Conservation (phyloP, 1,140 invertebrate genomes). For the Drosophila watanabei region DNA sequence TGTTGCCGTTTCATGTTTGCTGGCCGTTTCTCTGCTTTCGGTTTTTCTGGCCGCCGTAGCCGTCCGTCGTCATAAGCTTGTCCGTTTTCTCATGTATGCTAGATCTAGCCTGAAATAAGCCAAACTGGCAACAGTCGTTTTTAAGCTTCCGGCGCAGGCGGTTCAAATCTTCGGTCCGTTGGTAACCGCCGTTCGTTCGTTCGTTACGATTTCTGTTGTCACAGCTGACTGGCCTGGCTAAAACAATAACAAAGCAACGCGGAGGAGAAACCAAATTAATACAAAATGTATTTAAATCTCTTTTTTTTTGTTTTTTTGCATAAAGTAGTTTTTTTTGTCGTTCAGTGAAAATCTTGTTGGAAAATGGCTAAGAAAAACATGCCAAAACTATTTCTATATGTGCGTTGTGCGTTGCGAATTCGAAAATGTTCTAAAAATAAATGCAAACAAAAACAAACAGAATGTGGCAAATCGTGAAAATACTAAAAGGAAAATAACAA, state of each 20-base stretch:
- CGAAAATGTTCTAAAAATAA: slow-evolving; percentile 81
- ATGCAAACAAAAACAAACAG: slow-evolving; percentile 73
- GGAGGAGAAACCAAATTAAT: neutral
- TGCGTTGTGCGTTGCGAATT: slow-evolving; percentile 69
- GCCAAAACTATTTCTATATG: slow-evolving; percentile 59
- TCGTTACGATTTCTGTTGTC: slow-evolving; percentile 38
- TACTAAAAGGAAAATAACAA: slow-evolving; percentile 45
- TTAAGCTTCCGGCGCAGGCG: slow-evolving; percentile 83
- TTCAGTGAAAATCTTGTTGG: slow-evolving; percentile 51
- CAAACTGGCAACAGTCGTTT: slow-evolving; percentile 14
- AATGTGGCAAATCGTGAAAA: slow-evolving; percentile 58
- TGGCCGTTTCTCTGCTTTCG: slow-evolving; percentile 24
- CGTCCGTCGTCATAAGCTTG: no score
- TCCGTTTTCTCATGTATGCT: no score
- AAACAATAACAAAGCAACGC: slow-evolving; percentile 14
- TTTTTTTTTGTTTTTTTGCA: slow-evolving; percentile 2
- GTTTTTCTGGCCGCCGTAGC: slow-evolving; percentile 37
- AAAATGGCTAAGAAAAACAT: slow-evolving; percentile 48
- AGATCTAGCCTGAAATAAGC: no score
- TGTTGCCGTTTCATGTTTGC: slow-evolving; percentile 18
- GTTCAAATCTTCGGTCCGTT: slow-evolving; percentile 54
- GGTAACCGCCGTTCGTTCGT: slow-evolving; percentile 41
- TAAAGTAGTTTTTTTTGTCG: slow-evolving; percentile 18
- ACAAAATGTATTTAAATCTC: neutral
- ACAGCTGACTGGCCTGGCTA: slow-evolving; percentile 50